These are phyloP conservation scores for Archips crataeganus DNA, from an alignment of 2,888 invertebrate species.

Conservation along the genomic window DNA sequence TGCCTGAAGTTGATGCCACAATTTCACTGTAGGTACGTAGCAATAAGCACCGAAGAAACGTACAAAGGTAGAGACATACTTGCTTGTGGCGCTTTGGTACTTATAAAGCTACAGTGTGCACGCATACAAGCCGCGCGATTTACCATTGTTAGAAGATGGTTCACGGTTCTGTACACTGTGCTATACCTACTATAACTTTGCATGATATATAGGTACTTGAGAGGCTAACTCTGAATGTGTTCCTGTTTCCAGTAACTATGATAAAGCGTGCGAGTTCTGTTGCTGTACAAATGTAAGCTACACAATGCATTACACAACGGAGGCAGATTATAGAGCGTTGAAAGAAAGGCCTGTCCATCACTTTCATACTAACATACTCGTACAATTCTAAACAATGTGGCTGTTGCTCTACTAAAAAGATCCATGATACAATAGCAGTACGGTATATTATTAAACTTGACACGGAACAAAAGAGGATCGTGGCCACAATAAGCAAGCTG, in stretches of 20 bases:
- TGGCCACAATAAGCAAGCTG: constrained; percentile 16
- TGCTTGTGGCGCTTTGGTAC: too few relatives aligned
- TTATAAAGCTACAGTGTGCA: too few relatives aligned
- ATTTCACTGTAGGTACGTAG: too few relatives aligned
- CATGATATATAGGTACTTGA: too few relatives aligned
- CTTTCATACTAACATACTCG: constrained; percentile 4
- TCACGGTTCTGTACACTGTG: too few relatives aligned
- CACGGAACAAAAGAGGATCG: constrained; percentile 13
- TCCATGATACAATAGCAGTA: neutral
- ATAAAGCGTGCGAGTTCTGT: neutral
- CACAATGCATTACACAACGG: neutral
- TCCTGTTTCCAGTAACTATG: neutral
- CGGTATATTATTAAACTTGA: neutral
- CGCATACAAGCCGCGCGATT: too few relatives aligned
- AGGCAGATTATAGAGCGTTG: constrained; percentile 10
- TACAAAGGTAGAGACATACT: too few relatives aligned
- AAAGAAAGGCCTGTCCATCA: constrained; percentile 16
- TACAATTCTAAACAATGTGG: constrained; percentile 12
- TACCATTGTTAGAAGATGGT: too few relatives aligned
- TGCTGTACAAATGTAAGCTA: neutral
- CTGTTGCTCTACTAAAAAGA: neutral
- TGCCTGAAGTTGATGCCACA: too few relatives aligned
- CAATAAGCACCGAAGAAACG: too few relatives aligned
- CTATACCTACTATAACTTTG: too few relatives aligned
- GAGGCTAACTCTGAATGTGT: too few relatives aligned